phyloP scores from a whole-genome alignment of 2,113 vertebrate species.

The Centrocercus urophasianus region DNA sequence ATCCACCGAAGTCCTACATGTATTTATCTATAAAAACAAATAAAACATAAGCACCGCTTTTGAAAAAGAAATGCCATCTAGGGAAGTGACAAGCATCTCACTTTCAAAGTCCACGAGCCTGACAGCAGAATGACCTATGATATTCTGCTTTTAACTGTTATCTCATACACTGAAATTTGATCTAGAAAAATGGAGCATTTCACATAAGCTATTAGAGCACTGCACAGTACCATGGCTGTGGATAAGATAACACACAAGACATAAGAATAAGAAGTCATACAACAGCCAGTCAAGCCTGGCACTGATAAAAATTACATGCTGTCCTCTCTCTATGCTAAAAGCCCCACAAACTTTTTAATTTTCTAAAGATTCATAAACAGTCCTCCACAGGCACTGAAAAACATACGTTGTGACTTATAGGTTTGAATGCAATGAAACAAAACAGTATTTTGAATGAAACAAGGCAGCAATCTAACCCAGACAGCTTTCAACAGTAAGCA shows the following conservation, averaged over 20 bases:
- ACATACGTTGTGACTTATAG: neutral
- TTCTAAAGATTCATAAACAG: neutral
- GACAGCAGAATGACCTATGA: neutral
- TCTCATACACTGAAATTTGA: neutral
- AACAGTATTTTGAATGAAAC: neutral
- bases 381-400: neutral
- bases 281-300: neutral
- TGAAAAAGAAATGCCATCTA: neutral
- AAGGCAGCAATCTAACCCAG: neutral
- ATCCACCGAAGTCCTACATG: neutral
- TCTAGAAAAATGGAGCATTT: neutral
- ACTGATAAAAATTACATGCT: neutral
- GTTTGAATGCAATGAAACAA: neutral
- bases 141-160: neutral
- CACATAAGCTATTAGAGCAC: neutral
- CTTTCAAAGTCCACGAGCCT: neutral
- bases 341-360: neutral
- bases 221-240: accelerated
- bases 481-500: neutral
- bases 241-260: neutral
- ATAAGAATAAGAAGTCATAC: neutral
- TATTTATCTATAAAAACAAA: neutral
- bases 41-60: neutral
- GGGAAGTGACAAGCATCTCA: neutral
- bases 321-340: neutral